Evolutionary conservation across 2,797 vertebrate species (phyloP).

Genomic region (Galaxias olidus): DNA sequence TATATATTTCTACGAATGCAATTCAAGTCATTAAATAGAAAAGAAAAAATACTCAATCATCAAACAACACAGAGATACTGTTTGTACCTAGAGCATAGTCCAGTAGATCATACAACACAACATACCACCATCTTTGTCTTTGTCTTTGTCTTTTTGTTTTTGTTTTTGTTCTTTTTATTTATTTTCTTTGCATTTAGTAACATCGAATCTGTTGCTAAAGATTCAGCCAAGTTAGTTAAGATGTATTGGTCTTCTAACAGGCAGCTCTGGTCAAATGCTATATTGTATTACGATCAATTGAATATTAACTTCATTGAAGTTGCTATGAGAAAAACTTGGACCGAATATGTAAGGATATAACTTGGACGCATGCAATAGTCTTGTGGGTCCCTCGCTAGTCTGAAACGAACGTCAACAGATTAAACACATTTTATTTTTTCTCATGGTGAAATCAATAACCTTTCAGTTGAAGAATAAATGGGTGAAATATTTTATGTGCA

Average conservation of each 20-base stretch:
- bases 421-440: constrained; percentile 13
- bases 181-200: constrained; percentile 50
- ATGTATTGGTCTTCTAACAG: constrained; percentile 45
- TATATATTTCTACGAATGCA: constrained; percentile 66
- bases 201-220: constrained; percentile 39
- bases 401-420: constrained; percentile 16
- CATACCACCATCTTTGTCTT: constrained; percentile 53
- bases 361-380: constrained; percentile 46
- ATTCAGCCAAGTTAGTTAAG: constrained; percentile 36
- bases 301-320: constrained; percentile 73
- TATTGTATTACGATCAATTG: constrained; percentile 30
- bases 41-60: constrained; percentile 24
- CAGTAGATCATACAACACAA: constrained; percentile 53
- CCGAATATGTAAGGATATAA: constrained; percentile 26
- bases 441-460: constrained; percentile 11
- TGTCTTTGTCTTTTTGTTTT: no score
- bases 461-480: neutral
- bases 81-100: constrained; percentile 48
- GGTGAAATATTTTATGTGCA: constrained; percentile 10
- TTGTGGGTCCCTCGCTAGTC: constrained; percentile 34
- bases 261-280: constrained; percentile 63
- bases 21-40: constrained; percentile 53
- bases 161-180: constrained; percentile 15
- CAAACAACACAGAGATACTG: constrained; percentile 57
- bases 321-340: constrained; percentile 44